Percentiles rank a stretch among this genome's conserved stretches.
phyloP scores from a whole-genome alignment of 2,888 invertebrate species.

The Cylloceria caligata region DNA sequence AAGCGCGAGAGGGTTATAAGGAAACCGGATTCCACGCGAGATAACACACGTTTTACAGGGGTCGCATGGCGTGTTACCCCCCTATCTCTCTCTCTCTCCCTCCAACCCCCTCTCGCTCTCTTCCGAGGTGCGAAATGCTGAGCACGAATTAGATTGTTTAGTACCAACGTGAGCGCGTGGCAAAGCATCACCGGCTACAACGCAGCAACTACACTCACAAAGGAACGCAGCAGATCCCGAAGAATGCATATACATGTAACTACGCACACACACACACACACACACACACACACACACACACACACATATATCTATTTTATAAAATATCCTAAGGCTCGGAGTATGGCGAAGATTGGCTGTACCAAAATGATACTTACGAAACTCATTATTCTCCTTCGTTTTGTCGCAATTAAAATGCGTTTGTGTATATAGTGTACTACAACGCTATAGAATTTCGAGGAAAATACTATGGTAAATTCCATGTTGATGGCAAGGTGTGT shows the following conservation, averaged over 20 bases:
- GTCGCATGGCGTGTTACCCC: slow-evolving; percentile 20
- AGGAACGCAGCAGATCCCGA: slow-evolving; percentile 2
- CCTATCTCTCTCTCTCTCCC: background rate
- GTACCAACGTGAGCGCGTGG: slow-evolving; percentile 61
- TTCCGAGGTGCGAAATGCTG: slow-evolving; percentile 64
- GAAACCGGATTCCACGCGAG: slow-evolving; percentile 66
- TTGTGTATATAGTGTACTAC: background rate
- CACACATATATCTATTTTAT: slow-evolving; percentile 8
- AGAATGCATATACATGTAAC: slow-evolving; percentile 48
- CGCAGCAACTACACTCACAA: slow-evolving; percentile 6
- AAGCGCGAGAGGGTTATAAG: slow-evolving; percentile 7
- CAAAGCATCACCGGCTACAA: slow-evolving; percentile 26
- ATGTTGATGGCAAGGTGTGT: background rate
- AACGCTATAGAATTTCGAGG: background rate
- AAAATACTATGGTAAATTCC: slow-evolving; percentile 22
- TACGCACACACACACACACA: background rate
- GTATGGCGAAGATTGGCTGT: slow-evolving; percentile 43
- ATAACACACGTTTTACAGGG: slow-evolving; percentile 67
- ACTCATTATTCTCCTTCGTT: slow-evolving; percentile 5
- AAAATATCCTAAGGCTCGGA: slow-evolving; percentile 22
- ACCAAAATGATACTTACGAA: background rate
- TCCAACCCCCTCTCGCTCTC: slow-evolving; percentile 21
- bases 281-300: background rate
- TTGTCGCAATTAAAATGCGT: slow-evolving; percentile 21
- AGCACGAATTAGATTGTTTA: slow-evolving; percentile 69